Percentiles rank a stretch among this genome's conserved stretches.
Conservation (phyloP, 2,797 vertebrate genomes). For the Harpagifer antarcticus region DNA sequence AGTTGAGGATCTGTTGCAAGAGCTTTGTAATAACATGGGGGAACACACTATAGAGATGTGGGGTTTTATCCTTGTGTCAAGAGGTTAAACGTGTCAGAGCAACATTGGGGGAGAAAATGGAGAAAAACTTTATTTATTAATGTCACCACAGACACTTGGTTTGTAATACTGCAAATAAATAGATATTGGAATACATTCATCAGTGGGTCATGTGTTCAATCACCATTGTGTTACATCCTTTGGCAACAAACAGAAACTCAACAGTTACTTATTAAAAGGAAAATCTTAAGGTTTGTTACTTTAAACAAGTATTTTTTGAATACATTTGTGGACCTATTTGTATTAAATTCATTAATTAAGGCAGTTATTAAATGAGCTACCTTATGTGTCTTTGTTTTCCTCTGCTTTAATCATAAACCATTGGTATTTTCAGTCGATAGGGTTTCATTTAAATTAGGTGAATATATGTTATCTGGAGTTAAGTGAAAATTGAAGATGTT, state of each 20-base stretch:
- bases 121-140: too few relatives aligned
- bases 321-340: neutral
- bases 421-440: neutral
- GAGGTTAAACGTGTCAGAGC: constrained; percentile 1
- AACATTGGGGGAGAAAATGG: too few relatives aligned
- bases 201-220: too few relatives aligned
- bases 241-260: too few relatives aligned
- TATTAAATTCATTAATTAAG: neutral
- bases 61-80: neutral
- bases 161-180: too few relatives aligned
- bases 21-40: constrained; percentile 26
- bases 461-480: neutral
- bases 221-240: too few relatives aligned
- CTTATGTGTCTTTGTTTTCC: neutral
- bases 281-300: too few relatives aligned
- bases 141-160: too few relatives aligned
- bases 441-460: neutral
- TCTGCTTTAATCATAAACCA: neutral
- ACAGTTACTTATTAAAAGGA: too few relatives aligned
- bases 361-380: too few relatives aligned
- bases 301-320: neutral
- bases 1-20: constrained; percentile 17
- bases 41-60: constrained; percentile 1
- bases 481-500: neutral
- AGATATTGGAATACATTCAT: too few relatives aligned